Evolutionary conservation across 1,140 invertebrate species (phyloP), one percentile per base, ranked within the genome.

Genomic region (Euwallacea similis): DNA sequence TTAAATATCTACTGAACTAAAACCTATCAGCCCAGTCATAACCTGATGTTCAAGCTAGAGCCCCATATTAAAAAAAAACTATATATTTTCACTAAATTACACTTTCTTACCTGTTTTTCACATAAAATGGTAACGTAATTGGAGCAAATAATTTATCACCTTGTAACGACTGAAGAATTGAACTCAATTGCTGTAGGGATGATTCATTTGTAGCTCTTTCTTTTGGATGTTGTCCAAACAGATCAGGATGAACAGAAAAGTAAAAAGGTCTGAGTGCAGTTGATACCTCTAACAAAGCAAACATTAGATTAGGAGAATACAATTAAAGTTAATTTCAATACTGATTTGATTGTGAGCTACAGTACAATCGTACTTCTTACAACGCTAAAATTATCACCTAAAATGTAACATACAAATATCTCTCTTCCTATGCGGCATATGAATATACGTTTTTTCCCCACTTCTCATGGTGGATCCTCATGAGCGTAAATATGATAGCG

Each of bases 241-340:
- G 83, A 84, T 98, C 96, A 11, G 96, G 96, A 87, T 98, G 96
- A 16, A 98, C 95, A 58, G 90, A 90, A 83, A 98, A 97, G 82
- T 96, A 97, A 81, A 98, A 97, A 2, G 95, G 96, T 72, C 95
- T 85, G 11, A 98, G 83, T 0, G 94, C 95, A 13, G 93, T 90
- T 6, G 93, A 91, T n/a, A 96, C 86, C 85, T 96, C 92, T 33
- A 33, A 33, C 21, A 88, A 15, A 67, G 42, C 7, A 59, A 59
- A 67, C 56, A 58, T 4, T 44, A 54, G 0, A 54, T 54, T 54
- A 11, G 21, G 21, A 15, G 54, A 9, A 44, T 42, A 16, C 9
- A 11, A 16, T 33, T 58, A 41, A 21, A 64, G 8, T 11, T 13
- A 7, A 9, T 65, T 33, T 53, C 21, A 33, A 2, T 33, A 33